These are phyloP conservation scores for Drosophila paramelanica DNA, from an alignment of 2,888 invertebrate genomes.

Conservation along the genomic window DNA sequence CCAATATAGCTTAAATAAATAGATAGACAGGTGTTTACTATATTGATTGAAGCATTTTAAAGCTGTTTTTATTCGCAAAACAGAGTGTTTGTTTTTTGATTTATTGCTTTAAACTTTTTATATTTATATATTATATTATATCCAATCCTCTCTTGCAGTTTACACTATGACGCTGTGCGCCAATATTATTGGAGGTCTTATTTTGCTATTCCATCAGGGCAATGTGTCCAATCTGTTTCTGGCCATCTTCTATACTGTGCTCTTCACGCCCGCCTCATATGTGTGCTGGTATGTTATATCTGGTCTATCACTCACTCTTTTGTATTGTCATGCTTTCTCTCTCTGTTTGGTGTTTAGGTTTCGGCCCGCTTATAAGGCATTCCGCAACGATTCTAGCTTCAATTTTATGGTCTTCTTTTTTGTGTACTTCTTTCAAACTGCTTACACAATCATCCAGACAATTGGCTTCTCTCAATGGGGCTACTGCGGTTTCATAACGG, in stretches of 20 bases:
- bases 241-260: conserved; percentile 93
- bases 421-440: conserved; percentile 97
- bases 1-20: no score
- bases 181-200: conserved; percentile 94
- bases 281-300: conserved; percentile 91
- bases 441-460: conserved; percentile 94
- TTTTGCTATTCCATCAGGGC: conserved; percentile 88
- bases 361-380: conserved; percentile 99
- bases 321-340: background rate
- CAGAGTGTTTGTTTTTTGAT: no score
- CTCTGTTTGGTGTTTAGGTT: conserved; percentile 86
- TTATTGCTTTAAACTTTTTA: no score
- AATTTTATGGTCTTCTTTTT: conserved; percentile 99
- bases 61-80: no score
- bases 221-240: conserved; percentile 92
- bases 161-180: conserved; percentile 93
- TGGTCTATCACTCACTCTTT: background rate
- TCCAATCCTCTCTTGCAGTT: conserved; percentile 87
- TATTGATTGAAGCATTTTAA: no score
- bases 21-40: no score
- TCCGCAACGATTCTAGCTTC: conserved; percentile 99
- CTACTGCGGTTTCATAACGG: conserved; percentile 93
- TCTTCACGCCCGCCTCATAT: conserved; percentile 98
- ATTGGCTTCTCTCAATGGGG: conserved; percentile 94
- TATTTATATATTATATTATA: background rate